Evolutionary conservation across 2,888 invertebrate species (phyloP).

Genomic region (Nudaria mundana): DNA sequence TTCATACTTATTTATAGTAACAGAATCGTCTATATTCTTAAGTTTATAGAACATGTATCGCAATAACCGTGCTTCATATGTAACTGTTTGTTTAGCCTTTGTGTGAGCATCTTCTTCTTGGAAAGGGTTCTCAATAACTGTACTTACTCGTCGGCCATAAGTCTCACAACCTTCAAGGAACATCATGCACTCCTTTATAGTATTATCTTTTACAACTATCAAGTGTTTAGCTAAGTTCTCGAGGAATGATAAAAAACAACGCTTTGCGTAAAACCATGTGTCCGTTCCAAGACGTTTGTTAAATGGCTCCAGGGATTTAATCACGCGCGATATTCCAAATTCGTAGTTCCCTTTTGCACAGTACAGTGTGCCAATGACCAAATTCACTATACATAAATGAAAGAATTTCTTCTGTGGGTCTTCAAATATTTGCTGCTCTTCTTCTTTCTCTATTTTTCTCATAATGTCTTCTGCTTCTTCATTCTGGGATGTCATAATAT

Average conservation of each 20-base stretch:
- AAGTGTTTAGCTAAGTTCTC: conserved; percentile 95
- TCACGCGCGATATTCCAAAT: conserved; percentile 98
- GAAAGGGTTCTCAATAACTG: conserved; percentile 90
- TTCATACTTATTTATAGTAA: conserved; percentile 77
- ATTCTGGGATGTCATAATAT: conserved; percentile 99
- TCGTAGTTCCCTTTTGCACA: conserved; percentile 99
- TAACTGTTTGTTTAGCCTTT: conserved; percentile 93
- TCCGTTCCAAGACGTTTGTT: conserved; percentile 97
- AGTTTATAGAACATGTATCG: conserved; percentile 90
- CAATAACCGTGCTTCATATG: conserved; percentile 92
- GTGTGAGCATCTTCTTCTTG: conserved; percentile 85
- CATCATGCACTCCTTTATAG: conserved; percentile 92
- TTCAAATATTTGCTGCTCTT: conserved; percentile 94
- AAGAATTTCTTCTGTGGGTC: conserved; percentile 96
- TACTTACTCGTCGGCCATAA: conserved; percentile 91
- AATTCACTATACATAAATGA: conserved; percentile 98
- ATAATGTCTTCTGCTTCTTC: conserved; percentile 99
- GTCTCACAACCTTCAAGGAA: conserved; percentile 95
- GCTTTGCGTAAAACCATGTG: conserved; percentile 99
- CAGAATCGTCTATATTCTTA: conserved; percentile 78
- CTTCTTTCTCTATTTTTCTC: conserved; percentile 99
- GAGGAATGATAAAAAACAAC: conserved; percentile 95
- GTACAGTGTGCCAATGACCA: conserved; percentile 98
- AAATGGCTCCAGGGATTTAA: conserved; percentile 97
- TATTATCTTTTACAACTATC: conserved; percentile 92